Conservation (phyloP, 2,797 vertebrate species). For the Xenopus petersii region DNA sequence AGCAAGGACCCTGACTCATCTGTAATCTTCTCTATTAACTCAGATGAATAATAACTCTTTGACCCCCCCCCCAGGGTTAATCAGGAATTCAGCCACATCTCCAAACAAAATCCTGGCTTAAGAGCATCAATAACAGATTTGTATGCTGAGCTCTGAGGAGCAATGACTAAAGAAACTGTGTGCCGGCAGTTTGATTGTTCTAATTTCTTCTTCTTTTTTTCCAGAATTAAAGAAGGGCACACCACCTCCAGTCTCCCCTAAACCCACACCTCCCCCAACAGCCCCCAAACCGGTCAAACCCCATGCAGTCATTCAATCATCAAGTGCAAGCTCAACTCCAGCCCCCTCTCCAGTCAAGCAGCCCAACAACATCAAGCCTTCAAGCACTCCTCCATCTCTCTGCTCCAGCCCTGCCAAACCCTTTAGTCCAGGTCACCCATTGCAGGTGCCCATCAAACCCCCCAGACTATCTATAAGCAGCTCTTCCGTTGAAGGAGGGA, state of each 20-base stretch:
- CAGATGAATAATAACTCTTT: too few species aligned
- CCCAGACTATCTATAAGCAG: constrained; percentile 88
- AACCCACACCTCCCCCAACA: constrained; percentile 86
- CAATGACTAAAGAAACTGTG: too few species aligned
- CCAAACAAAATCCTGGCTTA: too few species aligned
- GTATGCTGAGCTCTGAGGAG: too few species aligned
- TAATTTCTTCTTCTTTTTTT: constrained; percentile 23
- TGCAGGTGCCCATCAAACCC: constrained; percentile 82
- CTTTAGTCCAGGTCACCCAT: constrained; percentile 67
- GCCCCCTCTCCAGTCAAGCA: constrained; percentile 71
- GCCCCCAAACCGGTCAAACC: constrained; percentile 86
- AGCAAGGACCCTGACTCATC: too few species aligned
- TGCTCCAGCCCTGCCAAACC: constrained; percentile 74
- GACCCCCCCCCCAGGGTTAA: too few species aligned
- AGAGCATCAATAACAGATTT: too few species aligned
- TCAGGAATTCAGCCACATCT: too few species aligned
- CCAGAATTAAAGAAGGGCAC: constrained; percentile 84
- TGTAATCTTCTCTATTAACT: too few species aligned
- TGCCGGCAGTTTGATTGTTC: not conserved
- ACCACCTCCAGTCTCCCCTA: constrained; percentile 88
- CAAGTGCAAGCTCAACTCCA: constrained; percentile 67
- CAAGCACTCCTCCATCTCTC: constrained; percentile 73
- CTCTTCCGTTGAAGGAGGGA: constrained; percentile 74
- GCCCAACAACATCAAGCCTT: constrained; percentile 68
- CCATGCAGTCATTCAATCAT: constrained; percentile 70